Evolutionary conservation across 2,888 invertebrate species (phyloP).

Genomic region (Rhagonycha fulva): DNA sequence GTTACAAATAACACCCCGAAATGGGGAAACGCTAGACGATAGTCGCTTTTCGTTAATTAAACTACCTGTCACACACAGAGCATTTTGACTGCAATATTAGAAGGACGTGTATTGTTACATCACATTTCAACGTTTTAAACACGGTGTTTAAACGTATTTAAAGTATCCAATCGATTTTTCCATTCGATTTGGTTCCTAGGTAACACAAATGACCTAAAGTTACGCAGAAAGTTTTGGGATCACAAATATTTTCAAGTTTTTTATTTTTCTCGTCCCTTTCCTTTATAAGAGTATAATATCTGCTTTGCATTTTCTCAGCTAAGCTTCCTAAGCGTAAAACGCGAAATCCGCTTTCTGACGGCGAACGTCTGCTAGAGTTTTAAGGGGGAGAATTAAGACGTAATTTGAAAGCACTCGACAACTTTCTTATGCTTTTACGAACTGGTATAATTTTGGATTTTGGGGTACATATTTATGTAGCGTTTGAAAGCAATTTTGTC

Average conservation of each 20-base stretch:
- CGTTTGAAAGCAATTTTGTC: constrained; percentile 19
- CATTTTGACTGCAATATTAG: constrained; percentile 1
- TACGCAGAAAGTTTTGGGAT: background rate
- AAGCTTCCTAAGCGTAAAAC: constrained; percentile 39
- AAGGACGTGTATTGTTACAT: background rate
- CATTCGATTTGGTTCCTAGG: background rate
- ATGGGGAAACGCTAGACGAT: constrained; percentile 5
- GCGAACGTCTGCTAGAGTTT: constrained; percentile 15
- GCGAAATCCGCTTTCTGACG: constrained; percentile 42
- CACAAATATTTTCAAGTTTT: constrained; percentile 1
- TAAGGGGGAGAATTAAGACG: constrained; percentile 25
- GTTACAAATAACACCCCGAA: constrained; percentile 14
- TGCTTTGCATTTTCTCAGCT: constrained; percentile 40
- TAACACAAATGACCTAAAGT: background rate
- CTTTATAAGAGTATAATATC: constrained; percentile 28
- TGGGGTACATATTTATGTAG: background rate
- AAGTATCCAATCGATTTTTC: background rate
- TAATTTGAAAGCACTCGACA: constrained; percentile 21
- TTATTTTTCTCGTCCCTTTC: constrained; percentile 26
- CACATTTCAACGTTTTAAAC: background rate
- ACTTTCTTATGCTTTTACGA: constrained; percentile 1
- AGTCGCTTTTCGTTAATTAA: constrained; percentile 12
- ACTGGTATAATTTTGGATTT: background rate
- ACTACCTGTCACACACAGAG: background rate
- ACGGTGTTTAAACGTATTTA: background rate